These are phyloP conservation scores for Nycteola revayana DNA, from an alignment of 2,888 invertebrate genomes.

Conservation along the genomic window DNA sequence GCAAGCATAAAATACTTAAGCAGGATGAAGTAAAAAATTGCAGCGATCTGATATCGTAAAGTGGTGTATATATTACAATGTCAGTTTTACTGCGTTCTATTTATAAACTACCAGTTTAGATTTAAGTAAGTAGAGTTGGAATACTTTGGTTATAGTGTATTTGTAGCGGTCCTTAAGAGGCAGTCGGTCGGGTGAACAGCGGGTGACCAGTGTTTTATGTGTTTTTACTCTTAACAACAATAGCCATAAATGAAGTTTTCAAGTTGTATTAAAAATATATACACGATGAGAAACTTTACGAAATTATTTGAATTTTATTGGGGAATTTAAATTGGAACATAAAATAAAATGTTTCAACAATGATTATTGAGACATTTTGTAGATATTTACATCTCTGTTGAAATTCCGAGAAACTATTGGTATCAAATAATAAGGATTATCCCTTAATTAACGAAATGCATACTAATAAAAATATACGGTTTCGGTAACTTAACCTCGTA, in stretches of 20 bases:
- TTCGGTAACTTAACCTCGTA: too few species aligned
- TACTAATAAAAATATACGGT: too few species aligned
- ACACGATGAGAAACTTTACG: too few species aligned
- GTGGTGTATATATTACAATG: constrained; percentile 34
- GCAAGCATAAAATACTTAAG: constrained; percentile 4
- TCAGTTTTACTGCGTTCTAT: constrained; percentile 44
- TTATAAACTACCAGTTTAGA: constrained; percentile 44
- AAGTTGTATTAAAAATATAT: too few species aligned
- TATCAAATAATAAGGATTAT: too few species aligned
- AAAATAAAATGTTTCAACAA: too few species aligned
- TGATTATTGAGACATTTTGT: too few species aligned
- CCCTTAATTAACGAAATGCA: too few species aligned
- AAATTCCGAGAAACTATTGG: too few species aligned
- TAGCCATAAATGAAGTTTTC: constrained; percentile 1
- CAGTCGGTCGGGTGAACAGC: constrained; percentile 22
- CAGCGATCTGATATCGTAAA: constrained; percentile 29
- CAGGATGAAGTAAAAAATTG: constrained; percentile 26
- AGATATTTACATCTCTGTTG: too few species aligned
- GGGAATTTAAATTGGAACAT: too few species aligned
- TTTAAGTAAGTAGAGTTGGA: constrained; percentile 36
- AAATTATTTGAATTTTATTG: too few species aligned
- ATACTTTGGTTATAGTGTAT: constrained; percentile 35
- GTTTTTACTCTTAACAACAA: constrained; percentile 22
- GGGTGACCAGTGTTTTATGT: constrained; percentile 31
- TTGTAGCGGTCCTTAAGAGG: constrained; percentile 27